phyloP scores from a whole-genome alignment of 1,140 invertebrate genomes.

The Uloborus diversus region DNA sequence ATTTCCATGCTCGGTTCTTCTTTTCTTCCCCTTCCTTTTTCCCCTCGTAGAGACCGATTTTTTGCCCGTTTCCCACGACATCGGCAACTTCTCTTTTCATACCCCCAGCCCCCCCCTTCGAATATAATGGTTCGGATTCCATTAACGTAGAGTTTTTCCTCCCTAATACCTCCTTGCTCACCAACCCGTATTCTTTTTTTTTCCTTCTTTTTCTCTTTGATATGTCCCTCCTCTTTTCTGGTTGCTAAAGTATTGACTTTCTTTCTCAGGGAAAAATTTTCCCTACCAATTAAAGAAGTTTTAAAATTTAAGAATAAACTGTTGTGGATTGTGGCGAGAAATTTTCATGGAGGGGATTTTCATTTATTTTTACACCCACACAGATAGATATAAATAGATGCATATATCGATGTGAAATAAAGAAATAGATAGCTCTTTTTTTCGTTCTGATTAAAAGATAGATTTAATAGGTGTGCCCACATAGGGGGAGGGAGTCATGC shows the following conservation, averaged over 20 bases:
- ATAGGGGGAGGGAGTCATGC: too few species aligned
- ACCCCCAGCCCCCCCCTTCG: background rate
- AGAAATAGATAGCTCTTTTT: too few species aligned
- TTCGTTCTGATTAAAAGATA: too few species aligned
- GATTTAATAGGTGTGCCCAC: too few species aligned
- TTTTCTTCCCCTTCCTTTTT: background rate
- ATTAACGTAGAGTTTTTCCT: constrained; percentile 33
- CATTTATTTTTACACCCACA: too few species aligned
- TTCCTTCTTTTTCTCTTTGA: background rate
- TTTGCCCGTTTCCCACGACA: constrained; percentile 49
- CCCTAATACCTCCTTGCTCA: background rate
- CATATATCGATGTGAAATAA: too few species aligned
- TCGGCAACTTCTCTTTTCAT: background rate
- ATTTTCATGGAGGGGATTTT: too few species aligned
- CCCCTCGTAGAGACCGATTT: constrained; percentile 19
- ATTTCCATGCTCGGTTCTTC: constrained; percentile 21
- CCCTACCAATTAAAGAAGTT: too few species aligned
- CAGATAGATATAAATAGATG: too few species aligned
- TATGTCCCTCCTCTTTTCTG: background rate
- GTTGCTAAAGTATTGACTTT: background rate
- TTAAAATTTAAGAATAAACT: too few species aligned
- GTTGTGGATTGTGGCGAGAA: too few species aligned
- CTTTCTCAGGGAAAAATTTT: background rate
- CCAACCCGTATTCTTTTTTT: constrained; percentile 14
- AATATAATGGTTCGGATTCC: constrained; percentile 36